These are phyloP conservation scores for Zosterops japonicus DNA, from an alignment of 2,113 vertebrate species.

Conservation along the genomic window DNA sequence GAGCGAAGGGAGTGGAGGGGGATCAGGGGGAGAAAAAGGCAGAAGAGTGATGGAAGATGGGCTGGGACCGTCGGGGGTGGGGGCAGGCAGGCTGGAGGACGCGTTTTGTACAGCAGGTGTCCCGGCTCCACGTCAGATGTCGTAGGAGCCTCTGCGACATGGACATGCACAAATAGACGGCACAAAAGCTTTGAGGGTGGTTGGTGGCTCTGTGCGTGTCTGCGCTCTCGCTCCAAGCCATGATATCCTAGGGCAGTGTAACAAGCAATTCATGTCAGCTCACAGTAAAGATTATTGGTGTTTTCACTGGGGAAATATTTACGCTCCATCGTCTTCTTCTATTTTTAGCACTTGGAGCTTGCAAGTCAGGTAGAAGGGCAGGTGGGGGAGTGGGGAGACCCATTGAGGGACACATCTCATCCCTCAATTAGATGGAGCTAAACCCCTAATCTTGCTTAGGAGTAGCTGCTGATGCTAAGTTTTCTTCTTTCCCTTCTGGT, in stretches of 20 bases:
- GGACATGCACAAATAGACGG: not conserved
- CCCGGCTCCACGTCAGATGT: not conserved
- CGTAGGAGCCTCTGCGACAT: not conserved
- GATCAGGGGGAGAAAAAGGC: not conserved
- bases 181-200: not conserved
- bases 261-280: conserved; percentile 54
- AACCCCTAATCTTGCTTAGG: conserved; percentile 29
- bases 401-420: not conserved
- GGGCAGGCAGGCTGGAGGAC: not conserved
- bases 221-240: not conserved
- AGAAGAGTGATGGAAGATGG: conserved; percentile 13
- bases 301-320: conserved; percentile 64
- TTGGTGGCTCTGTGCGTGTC: not conserved
- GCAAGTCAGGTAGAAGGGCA: conserved; percentile 25
- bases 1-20: not conserved
- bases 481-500: conserved; percentile 17
- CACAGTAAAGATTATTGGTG: conserved; percentile 49
- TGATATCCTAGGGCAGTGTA: conserved; percentile 48
- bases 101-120: conserved; percentile 1
- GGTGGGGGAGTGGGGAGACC: not conserved
- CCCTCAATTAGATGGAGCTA: conserved; percentile 34
- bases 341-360: conserved; percentile 31
- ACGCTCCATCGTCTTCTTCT: conserved; percentile 26
- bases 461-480: conserved; percentile 28
- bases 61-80: not conserved